Base-by-base conservation (phyloP, 2,113 vertebrate species). In the Solenodon paradoxus region DNA sequence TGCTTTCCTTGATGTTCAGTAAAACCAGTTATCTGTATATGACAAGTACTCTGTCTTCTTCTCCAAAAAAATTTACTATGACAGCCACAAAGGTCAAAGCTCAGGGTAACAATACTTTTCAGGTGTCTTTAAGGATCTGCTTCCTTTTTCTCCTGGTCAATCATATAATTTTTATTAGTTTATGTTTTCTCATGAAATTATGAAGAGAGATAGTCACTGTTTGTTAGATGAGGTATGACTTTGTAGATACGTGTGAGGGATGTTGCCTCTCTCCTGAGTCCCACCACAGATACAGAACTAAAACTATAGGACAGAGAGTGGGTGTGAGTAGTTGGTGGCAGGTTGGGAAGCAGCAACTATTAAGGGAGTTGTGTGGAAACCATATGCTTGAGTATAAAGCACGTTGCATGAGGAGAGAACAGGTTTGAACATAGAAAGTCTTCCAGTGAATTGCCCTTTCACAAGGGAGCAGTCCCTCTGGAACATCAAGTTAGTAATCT, bases 361-460 rank as follows among this genome's bases (percentile, higher is more conserved):
- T 32, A 85, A 91, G 92, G 92, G 20, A 15, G 15, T 45, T 72
- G 2, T 71, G 5, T 90, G 6, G 6, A 81, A 97, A 93, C 45
- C 77, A 85, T 68, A 68, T 24, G 71, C 64, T 19, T 59, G 42
- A 94, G n/a, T 94, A 49, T 81, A 84, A 95, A 97, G 72, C 7
- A 83, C 19, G 47, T 0, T 0, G 8, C 30, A 45, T 0, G 6
- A 24, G 53, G 61, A 17, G 49, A 79, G 79, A 96, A 66, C 55
- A 86, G 13, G 71, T 95, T 92, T 88, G 40, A 96, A 79, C 45
- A 40, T 3, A 92, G 75, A 57, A 94, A 96, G 47, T 84, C 61
- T 88, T 90, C 66, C 0, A 95, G 47, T 93, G 85, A 97, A 80
- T 93, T 95, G 35, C 66, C 42, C 69, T 97, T 98, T 98, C 72